Evolutionary conservation across 2,888 invertebrate species (phyloP), one percentile per base, ranked within the genome.

Genomic region (Diarsia brunnea): DNA sequence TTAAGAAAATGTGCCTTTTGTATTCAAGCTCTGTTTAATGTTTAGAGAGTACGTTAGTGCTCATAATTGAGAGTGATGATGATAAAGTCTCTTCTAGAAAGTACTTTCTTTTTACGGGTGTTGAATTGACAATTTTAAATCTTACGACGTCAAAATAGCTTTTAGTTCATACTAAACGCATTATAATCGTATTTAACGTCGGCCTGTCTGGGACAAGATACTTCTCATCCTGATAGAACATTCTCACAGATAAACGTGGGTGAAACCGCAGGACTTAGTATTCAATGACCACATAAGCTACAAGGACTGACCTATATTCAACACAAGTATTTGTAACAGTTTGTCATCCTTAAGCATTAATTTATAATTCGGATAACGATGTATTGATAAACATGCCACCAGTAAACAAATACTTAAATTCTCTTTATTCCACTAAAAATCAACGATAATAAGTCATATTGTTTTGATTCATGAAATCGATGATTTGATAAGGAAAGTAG

Each of bases 1-100:
- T 79, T 66, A 72, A 84, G 84, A 71, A 84, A 83, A 73, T 55
- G 51, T 47, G 51, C 58, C 24, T 63, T 75, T 67, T 67, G 27
- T 58, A 69, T 78, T 58, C 83, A 53, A 43, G 60, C 65, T 69
- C 49, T 27, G 12, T 83, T 72, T 78, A 80, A 53, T 78, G 55
- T 74, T 81, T 72, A 51, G 5, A 55, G 45, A 27, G 45, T 68
- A 55, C 43, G 19, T 53, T 73, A 21, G 14, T 67, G 60, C 53
- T 67, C 21, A 63, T 80, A 68, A 81, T 78, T 67, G 61, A 75
- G 61, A 75, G 53, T 31, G 31, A 49, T 67, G 53, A 68, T 68
- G 55, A 61, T 49, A 49, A 53, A 63, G 43, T 63, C 16, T 49
- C 11, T 45, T 24, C 11, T 49, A 51, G 19, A 53, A 49, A 51